Conservation (phyloP, 2,888 invertebrate genomes). For the Priocnemis perturbator region DNA sequence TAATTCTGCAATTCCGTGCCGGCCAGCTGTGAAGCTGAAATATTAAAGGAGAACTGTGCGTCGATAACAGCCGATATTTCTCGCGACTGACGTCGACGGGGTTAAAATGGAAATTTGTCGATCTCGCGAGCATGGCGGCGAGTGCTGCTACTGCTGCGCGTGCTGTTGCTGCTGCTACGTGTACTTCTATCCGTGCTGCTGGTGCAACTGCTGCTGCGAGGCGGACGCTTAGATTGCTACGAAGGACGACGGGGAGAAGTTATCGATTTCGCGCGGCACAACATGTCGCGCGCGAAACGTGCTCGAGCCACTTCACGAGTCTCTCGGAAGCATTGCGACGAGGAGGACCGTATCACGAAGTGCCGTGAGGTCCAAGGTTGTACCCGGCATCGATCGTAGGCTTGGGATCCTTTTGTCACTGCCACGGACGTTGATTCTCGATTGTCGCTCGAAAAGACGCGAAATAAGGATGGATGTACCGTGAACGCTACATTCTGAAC, state of each 20-base stretch:
- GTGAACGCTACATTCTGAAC: neutral
- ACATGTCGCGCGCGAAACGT: slow-evolving; percentile 44
- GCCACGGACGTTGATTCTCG: neutral
- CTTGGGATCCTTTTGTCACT: neutral
- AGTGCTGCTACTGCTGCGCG: no score
- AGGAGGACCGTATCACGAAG: neutral
- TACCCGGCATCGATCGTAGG: neutral
- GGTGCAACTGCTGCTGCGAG: no score
- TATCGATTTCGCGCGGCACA: neutral
- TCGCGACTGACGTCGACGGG: no score
- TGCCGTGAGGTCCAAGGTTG: neutral
- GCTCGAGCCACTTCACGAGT: slow-evolving; percentile 20
- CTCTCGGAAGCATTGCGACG: slow-evolving; percentile 11
- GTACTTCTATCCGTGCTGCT: no score
- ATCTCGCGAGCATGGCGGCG: no score
- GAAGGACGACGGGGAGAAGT: neutral
- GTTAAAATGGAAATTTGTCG: no score
- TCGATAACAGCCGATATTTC: no score
- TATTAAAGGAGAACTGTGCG: slow-evolving; percentile 9
- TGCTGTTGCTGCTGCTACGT: no score
- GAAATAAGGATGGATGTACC: neutral
- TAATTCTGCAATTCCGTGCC: slow-evolving; percentile 22
- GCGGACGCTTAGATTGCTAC: no score
- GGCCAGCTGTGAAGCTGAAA: slow-evolving; percentile 38
- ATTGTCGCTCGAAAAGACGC: neutral